Conservation (phyloP, 2,797 vertebrate species). For the Neosalanx taihuensis region DNA sequence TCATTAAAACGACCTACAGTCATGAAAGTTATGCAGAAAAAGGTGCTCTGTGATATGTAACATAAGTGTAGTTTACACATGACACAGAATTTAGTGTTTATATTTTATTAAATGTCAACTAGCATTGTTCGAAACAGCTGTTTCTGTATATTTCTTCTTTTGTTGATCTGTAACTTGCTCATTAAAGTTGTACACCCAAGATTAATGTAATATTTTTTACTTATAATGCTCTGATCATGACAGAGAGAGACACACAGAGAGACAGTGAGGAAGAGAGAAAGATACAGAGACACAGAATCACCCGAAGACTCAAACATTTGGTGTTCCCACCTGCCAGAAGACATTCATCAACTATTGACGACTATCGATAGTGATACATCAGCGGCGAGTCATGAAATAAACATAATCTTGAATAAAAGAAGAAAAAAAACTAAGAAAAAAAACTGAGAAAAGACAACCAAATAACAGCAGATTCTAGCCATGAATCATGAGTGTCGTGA, state of each 20-base stretch:
- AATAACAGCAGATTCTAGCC: neutral
- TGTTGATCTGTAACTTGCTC: no score
- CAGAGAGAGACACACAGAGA: neutral
- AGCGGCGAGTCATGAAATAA: conserved; percentile 3
- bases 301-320: neutral
- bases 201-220: neutral
- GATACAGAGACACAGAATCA: neutral
- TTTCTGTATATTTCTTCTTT: neutral
- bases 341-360: conserved; percentile 1
- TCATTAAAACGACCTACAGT: no score
- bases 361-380: neutral
- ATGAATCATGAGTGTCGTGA: conserved; percentile 1
- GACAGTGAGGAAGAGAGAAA: neutral
- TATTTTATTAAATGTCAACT: no score
- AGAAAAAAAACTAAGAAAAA: neutral
- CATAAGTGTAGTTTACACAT: no score
- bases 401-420: neutral
- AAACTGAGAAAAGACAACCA: neutral
- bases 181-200: neutral
- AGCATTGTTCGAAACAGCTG: no score
- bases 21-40: no score
- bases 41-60: no score
- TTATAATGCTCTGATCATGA: neutral
- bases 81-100: no score
- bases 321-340: neutral